Base-by-base conservation (phyloP, 2,888 invertebrate genomes). In the Lathronympha strigana region DNA sequence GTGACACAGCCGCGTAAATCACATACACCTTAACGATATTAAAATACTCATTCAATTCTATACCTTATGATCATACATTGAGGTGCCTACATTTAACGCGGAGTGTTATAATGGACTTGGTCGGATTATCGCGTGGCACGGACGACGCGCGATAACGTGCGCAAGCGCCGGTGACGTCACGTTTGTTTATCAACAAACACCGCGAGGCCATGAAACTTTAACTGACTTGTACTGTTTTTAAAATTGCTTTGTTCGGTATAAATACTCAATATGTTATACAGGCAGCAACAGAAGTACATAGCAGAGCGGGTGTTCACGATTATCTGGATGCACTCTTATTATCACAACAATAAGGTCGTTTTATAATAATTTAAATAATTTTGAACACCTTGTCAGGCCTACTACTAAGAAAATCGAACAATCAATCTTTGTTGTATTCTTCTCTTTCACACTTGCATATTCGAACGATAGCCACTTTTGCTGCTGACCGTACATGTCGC, bases 101-200 rank as follows among this genome's bases (percentile, higher is more conserved):
- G 40, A 40, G 13, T 21, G 11, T 11, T 1, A 2, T 21, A 43
- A 19, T 11, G 43, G 11, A 19, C 19, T 43, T 43, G 21, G 43
- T 11, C 1, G 43, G 19, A 21, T 15, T 45, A 36, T 17, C 13
- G 36, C 25, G 54, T 45, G 61, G 47, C 47, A 62, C 23, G 36
- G 45, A 9, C 0, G 47, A 6, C 36, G 8, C 23, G 38, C 57
- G 57, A 57, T 57, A 43, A 43, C 50, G 60, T 17, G 51, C 47
- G 43, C 43, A 17, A 0, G 53, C 47, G 40, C 53, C 28, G 61
- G 8, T 63, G 57, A 55, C 61, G 51, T 61, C 66, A 61, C 53
- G 54, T 57, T 54, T 66, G 67, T 64, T 61, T 64, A 61, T 67
- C 64, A 66, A 67, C 64, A 64, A 67, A 62, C 40, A 61, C 4